Base-by-base conservation (phyloP, 2,888 invertebrate genomes). In the Stictocephala bisonia region DNA sequence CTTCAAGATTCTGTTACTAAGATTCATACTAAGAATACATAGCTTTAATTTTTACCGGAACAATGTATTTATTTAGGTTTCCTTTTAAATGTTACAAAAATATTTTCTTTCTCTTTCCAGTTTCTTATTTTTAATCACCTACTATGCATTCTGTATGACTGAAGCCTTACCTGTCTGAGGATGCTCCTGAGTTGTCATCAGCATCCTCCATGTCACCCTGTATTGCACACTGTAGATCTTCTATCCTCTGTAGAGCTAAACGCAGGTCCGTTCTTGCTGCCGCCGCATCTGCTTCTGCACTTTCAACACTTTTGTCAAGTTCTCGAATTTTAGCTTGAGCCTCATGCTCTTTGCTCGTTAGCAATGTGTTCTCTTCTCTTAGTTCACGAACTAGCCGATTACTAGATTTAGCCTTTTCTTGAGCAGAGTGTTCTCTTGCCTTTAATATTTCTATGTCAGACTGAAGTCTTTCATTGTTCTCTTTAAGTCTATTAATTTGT, bases 201-300 rank as follows among this genome's bases (percentile, higher is more conserved):
- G 90, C 91, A 77, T 88, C 85, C 74, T 88, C 88, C 72, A 93
- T 87, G 50, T 94, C 94, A 0, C 93, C 96, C 78, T 96, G 95
- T 83, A 97, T 93, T 75, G 96, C 97, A 81, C 94, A 92, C 83
- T 97, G 97, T 77, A 98, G 86, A 82, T 96, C 96, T 56, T 95
- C 91, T 79, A 97, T 96, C 75, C 97, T 88, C 77, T 96, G 90
- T 73, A 96, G 88, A 3, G 97, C 97, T 70, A 97, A 86, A 68
- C 95, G 88, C 51, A 97, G 89, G 85, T 97, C 97, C 83, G 91
- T 89, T 81, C 90, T 85, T 50, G 94, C 88, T 77, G 91, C 87
- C 79, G 91, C 84, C 68, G 89, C 87, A 84, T 94, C 91, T 35
- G 91, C 87, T 80, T 92, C 90, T 66, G 92, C 88, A 26, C 90